phyloP scores from a whole-genome alignment of 2,113 vertebrate genomes.

The Neolamprologus sp. region DNA sequence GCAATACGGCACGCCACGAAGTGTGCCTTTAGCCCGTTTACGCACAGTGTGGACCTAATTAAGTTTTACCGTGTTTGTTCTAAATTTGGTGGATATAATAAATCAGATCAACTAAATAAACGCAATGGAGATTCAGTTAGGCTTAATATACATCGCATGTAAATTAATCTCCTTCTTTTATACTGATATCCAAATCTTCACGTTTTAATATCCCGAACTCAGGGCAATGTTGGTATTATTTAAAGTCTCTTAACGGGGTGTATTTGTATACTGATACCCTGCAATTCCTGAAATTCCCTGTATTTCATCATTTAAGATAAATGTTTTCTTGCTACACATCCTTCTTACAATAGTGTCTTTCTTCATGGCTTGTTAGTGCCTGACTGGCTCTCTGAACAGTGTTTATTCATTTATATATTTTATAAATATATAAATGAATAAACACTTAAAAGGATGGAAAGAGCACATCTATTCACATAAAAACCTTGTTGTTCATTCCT shows the following conservation, averaged over 20 bases:
- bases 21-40: conserved; percentile 8
- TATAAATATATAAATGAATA: too few relatives aligned
- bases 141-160: neutral
- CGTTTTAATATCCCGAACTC: neutral
- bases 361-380: neutral
- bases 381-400: neutral
- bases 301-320: neutral
- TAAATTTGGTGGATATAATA: neutral
- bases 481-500: neutral
- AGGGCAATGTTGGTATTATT: neutral
- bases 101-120: neutral
- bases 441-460: neutral
- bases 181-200: neutral
- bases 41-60: neutral
- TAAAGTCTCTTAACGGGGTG: neutral
- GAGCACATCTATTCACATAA: neutral
- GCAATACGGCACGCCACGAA: neutral
- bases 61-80: neutral
- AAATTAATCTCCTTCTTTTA: neutral
- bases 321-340: neutral
- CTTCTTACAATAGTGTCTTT: neutral
- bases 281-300: neutral
- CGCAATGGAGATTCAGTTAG: neutral
- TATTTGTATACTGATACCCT: neutral
- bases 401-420: neutral